Evolutionary conservation across 1,140 invertebrate species (phyloP).

Genomic region (Aethina tumida): DNA sequence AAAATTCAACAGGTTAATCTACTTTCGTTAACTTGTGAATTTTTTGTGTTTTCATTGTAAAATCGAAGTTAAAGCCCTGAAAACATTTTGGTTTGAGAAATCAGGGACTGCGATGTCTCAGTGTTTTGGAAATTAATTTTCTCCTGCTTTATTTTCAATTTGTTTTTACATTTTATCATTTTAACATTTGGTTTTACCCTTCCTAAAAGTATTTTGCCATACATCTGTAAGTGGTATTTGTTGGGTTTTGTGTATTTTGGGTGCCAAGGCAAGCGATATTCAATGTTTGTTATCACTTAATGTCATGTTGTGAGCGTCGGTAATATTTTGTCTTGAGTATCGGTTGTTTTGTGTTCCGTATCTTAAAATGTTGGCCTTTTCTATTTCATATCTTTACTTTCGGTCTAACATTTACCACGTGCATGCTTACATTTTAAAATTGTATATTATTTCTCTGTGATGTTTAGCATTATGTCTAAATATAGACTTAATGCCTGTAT

Average conservation of each 20-base stretch:
- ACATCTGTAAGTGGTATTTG: constrained; percentile 23
- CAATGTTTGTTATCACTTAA: constrained; percentile 3
- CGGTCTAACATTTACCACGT: constrained; percentile 32
- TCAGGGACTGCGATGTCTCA: constrained; percentile 32
- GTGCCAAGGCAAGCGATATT: constrained; percentile 19
- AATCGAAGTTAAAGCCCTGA: constrained; percentile 4
- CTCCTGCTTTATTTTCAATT: constrained; percentile 20
- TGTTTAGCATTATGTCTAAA: constrained; percentile 18
- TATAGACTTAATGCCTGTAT: constrained; percentile 18
- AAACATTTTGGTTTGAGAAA: constrained; percentile 26
- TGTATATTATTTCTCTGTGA: constrained; percentile 26
- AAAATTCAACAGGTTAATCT: constrained; percentile 3
- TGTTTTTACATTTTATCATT: constrained; percentile 16
- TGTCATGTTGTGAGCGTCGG: background rate
- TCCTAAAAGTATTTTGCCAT: constrained; percentile 27
- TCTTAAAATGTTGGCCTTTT: constrained; percentile 35
- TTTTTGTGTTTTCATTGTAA: no score
- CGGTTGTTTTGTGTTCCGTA: constrained; percentile 21
- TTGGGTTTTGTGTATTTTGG: constrained; percentile 22
- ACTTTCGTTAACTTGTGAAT: constrained; percentile 2
- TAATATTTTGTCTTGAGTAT: constrained; percentile 14
- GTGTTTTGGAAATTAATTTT: constrained; percentile 21
- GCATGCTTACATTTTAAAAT: constrained; percentile 28
- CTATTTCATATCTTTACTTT: constrained; percentile 32
- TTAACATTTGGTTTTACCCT: constrained; percentile 17